Percentiles rank a stretch among this genome's conserved stretches.
phyloP scores from a whole-genome alignment of 2,888 invertebrate species.

The Hirtodrosophila alboralis region DNA sequence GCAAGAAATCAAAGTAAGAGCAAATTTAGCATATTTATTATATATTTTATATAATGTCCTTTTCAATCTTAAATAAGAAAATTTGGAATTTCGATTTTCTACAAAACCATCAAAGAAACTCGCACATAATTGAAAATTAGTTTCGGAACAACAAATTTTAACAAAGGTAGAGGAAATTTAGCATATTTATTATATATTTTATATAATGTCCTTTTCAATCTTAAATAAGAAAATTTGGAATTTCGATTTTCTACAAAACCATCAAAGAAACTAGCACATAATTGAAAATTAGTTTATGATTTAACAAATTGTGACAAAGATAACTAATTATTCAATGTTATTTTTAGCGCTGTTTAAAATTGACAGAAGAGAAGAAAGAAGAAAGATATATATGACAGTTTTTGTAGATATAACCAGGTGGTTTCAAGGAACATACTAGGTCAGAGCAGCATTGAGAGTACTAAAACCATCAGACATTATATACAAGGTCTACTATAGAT shows the following conservation, averaged over 20 bases:
- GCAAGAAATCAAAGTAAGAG: no score
- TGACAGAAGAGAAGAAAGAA: constrained; percentile 21
- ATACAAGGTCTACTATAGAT: constrained; percentile 1
- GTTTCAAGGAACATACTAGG: constrained; percentile 29
- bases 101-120: no score
- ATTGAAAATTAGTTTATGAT: constrained; percentile 2
- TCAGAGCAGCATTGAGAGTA: neutral
- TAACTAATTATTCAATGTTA: constrained; percentile 23
- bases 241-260: no score
- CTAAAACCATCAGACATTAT: neutral
- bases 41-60: no score
- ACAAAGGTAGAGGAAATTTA: no score
- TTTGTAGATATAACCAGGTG: constrained; percentile 32
- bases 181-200: no score
- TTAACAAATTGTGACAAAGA: constrained; percentile 6
- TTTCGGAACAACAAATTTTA: constrained; percentile 8
- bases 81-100: no score
- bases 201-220: no score
- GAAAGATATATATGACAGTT: constrained; percentile 21
- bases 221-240: no score
- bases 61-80: no score
- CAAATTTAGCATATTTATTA: no score
- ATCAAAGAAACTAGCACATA: neutral
- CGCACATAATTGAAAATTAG: neutral
- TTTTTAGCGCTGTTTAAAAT: constrained; percentile 16